These are phyloP conservation scores for Arenaria interpres DNA, from an alignment of 2,113 vertebrate genomes.

Conservation along the genomic window DNA sequence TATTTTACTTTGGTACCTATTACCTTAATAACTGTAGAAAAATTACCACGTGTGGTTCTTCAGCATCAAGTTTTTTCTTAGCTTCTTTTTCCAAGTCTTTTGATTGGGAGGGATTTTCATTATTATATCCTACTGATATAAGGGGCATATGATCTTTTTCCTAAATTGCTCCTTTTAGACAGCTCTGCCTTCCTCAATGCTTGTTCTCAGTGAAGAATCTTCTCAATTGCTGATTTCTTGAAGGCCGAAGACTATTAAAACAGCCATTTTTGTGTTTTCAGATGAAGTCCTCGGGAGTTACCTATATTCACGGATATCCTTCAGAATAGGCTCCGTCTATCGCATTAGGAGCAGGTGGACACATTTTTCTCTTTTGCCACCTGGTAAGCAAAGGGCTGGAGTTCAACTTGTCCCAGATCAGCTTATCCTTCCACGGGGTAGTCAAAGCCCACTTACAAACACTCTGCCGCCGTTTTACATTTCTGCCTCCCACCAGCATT, in stretches of 20 bases:
- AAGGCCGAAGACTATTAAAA: neutral
- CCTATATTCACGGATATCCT: neutral
- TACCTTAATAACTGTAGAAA: neutral
- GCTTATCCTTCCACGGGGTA: constrained; percentile 48
- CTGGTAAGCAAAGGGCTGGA: constrained; percentile 28
- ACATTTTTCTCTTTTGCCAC: constrained; percentile 31
- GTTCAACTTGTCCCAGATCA: constrained; percentile 31
- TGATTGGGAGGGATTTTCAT: neutral
- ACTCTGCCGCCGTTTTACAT: constrained; percentile 63
- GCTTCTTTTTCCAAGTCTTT: neutral
- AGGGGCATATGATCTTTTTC: neutral
- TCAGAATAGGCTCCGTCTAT: neutral
- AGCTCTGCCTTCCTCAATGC: neutral
- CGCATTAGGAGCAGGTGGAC: constrained; percentile 4
- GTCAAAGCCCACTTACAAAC: constrained; percentile 69
- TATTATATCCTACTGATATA: neutral
- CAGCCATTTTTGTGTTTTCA: neutral
- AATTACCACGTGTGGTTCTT: neutral
- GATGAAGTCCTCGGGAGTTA: neutral
- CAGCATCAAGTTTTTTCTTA: neutral
- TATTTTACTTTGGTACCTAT: neutral
- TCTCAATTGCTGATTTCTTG: constrained; percentile 1
- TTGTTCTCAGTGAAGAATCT: neutral
- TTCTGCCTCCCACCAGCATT: constrained; percentile 72
- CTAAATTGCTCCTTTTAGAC: neutral